Base-by-base conservation (phyloP, 2,888 invertebrate genomes). In the Pandemis corylana region DNA sequence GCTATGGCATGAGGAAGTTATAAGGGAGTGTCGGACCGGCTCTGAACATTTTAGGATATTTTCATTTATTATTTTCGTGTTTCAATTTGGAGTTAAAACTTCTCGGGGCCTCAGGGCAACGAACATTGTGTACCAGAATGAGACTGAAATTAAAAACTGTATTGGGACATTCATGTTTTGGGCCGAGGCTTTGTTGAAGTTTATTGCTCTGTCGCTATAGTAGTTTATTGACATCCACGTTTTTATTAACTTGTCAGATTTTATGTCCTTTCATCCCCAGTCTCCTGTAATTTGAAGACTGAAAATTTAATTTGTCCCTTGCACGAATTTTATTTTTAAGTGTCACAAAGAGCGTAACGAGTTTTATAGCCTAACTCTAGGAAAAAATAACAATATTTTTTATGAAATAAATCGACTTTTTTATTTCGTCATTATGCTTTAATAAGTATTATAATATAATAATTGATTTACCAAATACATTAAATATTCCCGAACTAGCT, bases 121-220 rank as follows among this genome's bases (percentile, higher is more conserved):
- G 41, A 62, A 62, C 62, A 62, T n/a, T 41, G 42, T 12, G n/a
- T 4, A 49, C 15, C n/a, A n/a, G 53, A 41, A 53, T 51, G 28
- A 20, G 13, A n/a, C 66, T 64, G 51, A 66, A 67, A 51, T 67
- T 53, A 53, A 53, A 67, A 67, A 53, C 67, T 53, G 41, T 67
- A 67, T 53, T 53, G 53, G 41, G 67, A 67, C 51, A 41, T 53
- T 53, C 36, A 41, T 42, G 42, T 41, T 67, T 53, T 67, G 67
- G 67, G 10, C 51, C n/a, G 15, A 5, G 15, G 51, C 67, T 67
- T 53, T 67, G 66, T 66, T 10, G 28, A 66, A 51, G 36, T 66
- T 66, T 66, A 66, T 66, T 36, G n/a, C 51, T 66, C 9, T 51
- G 51, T 51, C 51, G 28, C 51, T 36, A 9, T n/a, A 53, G 13